A percentile compares a stretch with the other conserved stretches of the same genome.
Evolutionary conservation across 2,888 invertebrate genomes (phyloP).

Genomic region (Lymantria monacha): DNA sequence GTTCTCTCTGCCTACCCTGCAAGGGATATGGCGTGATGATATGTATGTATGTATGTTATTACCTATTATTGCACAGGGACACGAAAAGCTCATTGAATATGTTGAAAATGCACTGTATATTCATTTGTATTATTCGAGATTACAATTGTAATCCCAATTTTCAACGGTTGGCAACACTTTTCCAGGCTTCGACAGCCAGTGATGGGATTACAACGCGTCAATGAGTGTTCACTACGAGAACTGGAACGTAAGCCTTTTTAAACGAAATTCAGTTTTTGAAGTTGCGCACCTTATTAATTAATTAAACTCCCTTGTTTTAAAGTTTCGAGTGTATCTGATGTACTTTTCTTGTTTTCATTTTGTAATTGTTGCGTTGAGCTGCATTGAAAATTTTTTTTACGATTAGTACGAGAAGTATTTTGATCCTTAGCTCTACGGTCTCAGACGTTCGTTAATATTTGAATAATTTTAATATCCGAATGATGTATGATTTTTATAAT

Average conservation of each 20-base stretch:
- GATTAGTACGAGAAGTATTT: too few species aligned
- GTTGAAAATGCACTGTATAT: constrained; percentile 11
- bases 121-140: constrained; percentile 48
- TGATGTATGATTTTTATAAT: too few species aligned
- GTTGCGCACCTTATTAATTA: constrained; percentile 71
- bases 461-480: too few species aligned
- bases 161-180: constrained; percentile 52
- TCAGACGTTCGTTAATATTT: too few species aligned
- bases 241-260: constrained; percentile 63
- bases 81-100: too few species aligned
- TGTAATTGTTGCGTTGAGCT: constrained; percentile 5
- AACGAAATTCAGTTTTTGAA: constrained; percentile 50
- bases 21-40: too few species aligned
- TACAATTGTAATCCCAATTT: constrained; percentile 63
- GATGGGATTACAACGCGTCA: constrained; percentile 57
- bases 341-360: constrained; percentile 34
- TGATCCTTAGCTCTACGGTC: too few species aligned
- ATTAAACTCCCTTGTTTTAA: constrained; percentile 54
- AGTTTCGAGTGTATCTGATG: constrained; percentile 46
- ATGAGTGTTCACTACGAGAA: constrained; percentile 42
- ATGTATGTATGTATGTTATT: too few species aligned
- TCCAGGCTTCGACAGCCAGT: constrained; percentile 48
- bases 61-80: too few species aligned
- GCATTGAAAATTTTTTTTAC: too few species aligned
- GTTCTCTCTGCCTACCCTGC: too few species aligned